Evolutionary conservation across 2,797 vertebrate genomes (phyloP).

Genomic region (Tauraco hartlaubi): DNA sequence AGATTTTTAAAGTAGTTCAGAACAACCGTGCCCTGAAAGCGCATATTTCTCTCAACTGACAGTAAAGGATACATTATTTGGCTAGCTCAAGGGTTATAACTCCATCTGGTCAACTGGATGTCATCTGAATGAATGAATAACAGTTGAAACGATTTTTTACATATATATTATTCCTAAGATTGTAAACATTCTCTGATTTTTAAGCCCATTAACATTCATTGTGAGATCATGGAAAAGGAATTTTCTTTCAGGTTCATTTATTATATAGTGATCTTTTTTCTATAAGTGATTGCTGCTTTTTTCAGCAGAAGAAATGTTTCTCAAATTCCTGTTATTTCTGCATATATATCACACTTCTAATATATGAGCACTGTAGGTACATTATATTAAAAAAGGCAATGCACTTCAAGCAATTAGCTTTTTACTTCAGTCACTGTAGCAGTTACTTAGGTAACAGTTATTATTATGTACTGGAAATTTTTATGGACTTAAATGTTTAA

Average conservation of each 20-base stretch:
- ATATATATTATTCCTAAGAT: not conserved
- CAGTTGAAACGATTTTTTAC: not conserved
- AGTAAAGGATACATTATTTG: not conserved
- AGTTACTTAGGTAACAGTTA: conserved; percentile 50
- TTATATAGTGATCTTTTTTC: not conserved
- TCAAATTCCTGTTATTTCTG: conserved; percentile 18
- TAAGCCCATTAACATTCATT: not conserved
- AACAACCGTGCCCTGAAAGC: not conserved
- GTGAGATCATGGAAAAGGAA: not conserved
- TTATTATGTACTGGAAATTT: conserved; percentile 31
- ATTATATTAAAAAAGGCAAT: conserved; percentile 36
- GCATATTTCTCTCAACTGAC: not conserved
- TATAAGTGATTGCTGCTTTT: not conserved
- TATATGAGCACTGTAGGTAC: not conserved
- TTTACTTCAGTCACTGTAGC: not conserved
- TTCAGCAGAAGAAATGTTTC: not conserved
- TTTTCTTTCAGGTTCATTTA: not conserved
- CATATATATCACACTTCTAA: not conserved
- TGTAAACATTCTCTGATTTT: not conserved
- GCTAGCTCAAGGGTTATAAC: not conserved
- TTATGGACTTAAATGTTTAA: conserved; percentile 50
- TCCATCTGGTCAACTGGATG: not conserved
- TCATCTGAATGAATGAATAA: not conserved
- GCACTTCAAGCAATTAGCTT: conserved; percentile 32
- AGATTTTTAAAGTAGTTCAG: not conserved